phyloP scores from a whole-genome alignment of 2,113 vertebrate species.

The Talpa occidentalis region DNA sequence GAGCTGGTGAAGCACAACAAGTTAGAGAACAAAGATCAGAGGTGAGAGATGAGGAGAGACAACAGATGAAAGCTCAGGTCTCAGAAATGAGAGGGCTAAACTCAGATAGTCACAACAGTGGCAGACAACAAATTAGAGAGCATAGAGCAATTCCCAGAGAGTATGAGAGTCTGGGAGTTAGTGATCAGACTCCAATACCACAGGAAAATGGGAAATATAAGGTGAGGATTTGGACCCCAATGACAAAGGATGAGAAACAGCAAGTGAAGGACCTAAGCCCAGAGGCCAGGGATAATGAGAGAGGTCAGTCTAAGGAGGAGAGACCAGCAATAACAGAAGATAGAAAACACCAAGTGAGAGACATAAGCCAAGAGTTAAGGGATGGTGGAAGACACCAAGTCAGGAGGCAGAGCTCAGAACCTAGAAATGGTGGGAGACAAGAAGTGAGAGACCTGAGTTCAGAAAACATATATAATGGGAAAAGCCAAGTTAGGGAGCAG shows the following conservation, averaged over 20 bases:
- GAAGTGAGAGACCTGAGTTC: neutral
- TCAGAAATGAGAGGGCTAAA: neutral
- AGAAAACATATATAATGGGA: neutral
- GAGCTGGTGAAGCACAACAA: neutral
- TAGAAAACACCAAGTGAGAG: neutral
- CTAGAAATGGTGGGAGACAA: neutral
- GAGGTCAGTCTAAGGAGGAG: neutral
- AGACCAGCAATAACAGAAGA: neutral
- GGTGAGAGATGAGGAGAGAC: neutral
- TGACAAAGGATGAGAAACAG: neutral
- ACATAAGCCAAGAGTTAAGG: neutral
- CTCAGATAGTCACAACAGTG: neutral
- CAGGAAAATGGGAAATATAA: neutral
- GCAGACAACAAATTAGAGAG: neutral
- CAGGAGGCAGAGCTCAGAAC: neutral
- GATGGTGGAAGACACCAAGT: neutral
- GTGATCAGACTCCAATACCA: neutral
- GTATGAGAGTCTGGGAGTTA: neutral
- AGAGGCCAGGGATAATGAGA: neutral
- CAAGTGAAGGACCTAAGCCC: neutral
- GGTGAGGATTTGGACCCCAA: neutral
- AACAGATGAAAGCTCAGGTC: neutral
- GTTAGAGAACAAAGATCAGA: neutral
- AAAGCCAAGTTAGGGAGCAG: neutral
- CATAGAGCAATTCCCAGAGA: neutral